Conservation (phyloP, 2,113 vertebrate genomes). For the Phyllostomus discolor region DNA sequence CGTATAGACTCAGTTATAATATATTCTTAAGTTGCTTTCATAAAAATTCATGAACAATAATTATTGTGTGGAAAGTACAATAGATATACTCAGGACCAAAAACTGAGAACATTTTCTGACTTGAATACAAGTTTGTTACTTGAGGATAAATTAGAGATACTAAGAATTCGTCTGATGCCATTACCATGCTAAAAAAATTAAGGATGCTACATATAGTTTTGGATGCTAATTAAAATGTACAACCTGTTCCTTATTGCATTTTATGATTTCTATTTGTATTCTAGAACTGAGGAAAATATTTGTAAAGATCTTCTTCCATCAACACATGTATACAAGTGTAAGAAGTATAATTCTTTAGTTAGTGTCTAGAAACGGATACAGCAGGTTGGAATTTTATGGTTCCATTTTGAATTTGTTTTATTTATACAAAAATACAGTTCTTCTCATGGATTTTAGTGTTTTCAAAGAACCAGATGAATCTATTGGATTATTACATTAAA, state of each 20-base stretch:
- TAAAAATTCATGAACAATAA: conserved; percentile 27
- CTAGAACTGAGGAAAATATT: not conserved
- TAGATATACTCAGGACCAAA: not conserved
- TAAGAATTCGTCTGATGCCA: not conserved
- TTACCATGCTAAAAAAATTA: not conserved
- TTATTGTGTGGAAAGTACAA: conserved; percentile 10
- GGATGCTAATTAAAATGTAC: not conserved
- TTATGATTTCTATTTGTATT: not conserved
- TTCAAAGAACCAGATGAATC: not conserved
- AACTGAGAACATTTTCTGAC: not conserved
- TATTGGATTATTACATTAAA: not conserved
- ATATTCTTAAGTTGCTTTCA: not conserved
- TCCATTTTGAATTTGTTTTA: not conserved
- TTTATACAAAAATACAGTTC: not conserved
- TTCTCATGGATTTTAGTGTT: not conserved
- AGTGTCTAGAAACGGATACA: not conserved
- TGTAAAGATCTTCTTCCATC: not conserved
- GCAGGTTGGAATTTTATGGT: not conserved
- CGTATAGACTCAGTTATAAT: not conserved
- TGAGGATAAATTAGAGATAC: not conserved
- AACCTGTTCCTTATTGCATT: not conserved
- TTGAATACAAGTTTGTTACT: conserved; percentile 13
- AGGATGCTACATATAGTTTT: not conserved
- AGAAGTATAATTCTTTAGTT: not conserved
- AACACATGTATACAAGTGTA: not conserved